These are phyloP conservation scores for Darevskia mixta DNA, from an alignment of 2,797 vertebrate genomes.

Conservation along the genomic window DNA sequence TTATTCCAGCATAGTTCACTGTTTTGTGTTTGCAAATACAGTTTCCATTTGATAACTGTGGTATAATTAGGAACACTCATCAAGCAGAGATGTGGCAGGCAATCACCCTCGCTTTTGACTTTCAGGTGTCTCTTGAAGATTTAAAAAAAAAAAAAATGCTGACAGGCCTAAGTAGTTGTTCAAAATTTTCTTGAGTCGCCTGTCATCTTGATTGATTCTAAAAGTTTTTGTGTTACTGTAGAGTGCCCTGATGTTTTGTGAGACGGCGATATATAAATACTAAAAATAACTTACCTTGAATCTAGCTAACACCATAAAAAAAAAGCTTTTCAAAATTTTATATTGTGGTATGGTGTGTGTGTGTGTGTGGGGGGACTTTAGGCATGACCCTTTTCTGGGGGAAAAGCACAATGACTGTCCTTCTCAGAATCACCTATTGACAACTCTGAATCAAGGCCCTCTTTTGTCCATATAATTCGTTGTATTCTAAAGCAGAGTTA, in stretches of 20 bases:
- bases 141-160: too few relatives aligned
- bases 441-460: neutral
- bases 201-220: too few relatives aligned
- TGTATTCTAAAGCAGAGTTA: slow-evolving; percentile 10
- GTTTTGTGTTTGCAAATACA: slow-evolving; percentile 53
- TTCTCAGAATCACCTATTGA: neutral
- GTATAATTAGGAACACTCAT: slow-evolving; percentile 41
- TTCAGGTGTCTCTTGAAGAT: too few relatives aligned
- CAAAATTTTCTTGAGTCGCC: too few relatives aligned
- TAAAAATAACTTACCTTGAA: slow-evolving; percentile 34
- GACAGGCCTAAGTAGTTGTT: too few relatives aligned
- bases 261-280: too few relatives aligned
- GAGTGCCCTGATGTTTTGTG: too few relatives aligned
- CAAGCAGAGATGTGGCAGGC: too few relatives aligned
- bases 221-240: too few relatives aligned
- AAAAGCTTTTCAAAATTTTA: neutral
- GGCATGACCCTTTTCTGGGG: neutral
- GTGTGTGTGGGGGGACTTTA: neutral
- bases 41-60: slow-evolving; percentile 62
- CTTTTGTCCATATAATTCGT: neutral
- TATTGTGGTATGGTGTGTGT: neutral
- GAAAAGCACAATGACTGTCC: neutral
- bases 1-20: slow-evolving; percentile 45
- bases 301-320: slow-evolving; percentile 40
- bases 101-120: too few relatives aligned